These are phyloP conservation scores for Phalacrocorax pelagicus DNA, from an alignment of 2,113 vertebrate genomes.

Conservation along the genomic window DNA sequence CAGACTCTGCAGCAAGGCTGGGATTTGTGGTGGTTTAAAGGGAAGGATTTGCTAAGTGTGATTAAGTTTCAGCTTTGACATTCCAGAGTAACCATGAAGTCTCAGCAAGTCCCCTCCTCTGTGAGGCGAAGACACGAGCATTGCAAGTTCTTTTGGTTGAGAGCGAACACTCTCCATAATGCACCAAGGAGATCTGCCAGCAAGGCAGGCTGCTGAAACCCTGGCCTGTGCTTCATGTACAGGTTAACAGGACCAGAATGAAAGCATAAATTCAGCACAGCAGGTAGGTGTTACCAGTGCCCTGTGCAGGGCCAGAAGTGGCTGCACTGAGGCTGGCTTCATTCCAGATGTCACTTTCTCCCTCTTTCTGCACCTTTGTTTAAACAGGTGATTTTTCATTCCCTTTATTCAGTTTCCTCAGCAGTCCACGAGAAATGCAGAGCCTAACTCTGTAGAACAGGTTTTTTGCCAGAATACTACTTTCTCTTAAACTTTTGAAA, in stretches of 20 bases:
- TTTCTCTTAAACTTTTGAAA: not conserved
- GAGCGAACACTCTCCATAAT: rapidly evolving
- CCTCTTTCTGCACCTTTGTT: not conserved
- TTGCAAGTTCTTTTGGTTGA: not conserved
- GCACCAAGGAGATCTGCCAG: not conserved
- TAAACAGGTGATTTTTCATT: not conserved
- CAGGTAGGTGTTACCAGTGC: not conserved
- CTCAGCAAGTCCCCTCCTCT: not conserved
- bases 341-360: not conserved
- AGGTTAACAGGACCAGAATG: not conserved
- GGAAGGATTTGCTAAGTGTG: not conserved
- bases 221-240: not conserved
- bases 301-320: not conserved
- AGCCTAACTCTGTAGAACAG: not conserved
- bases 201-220: not conserved
- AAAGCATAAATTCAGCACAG: not conserved
- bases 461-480: not conserved
- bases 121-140: not conserved
- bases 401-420: not conserved
- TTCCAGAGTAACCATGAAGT: not conserved
- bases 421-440: not conserved
- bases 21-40: not conserved
- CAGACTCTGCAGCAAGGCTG: not conserved
- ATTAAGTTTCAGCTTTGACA: not conserved
- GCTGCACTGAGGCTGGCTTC: not conserved